Base-by-base conservation (phyloP, 2,113 vertebrate species). In the Scopus umbretta region DNA sequence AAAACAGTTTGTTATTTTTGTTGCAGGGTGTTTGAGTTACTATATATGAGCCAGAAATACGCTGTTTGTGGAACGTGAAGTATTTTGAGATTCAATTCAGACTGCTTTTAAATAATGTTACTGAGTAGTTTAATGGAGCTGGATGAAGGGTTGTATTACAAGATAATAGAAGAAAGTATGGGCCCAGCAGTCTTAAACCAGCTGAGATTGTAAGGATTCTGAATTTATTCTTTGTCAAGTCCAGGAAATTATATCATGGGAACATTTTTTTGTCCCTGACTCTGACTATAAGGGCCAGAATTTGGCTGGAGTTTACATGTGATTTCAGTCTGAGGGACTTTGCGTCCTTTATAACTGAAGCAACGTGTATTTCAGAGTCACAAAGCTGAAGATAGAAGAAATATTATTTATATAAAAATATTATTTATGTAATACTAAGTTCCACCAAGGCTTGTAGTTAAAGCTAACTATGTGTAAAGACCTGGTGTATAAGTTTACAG, bases 1-100 rank as follows among this genome's bases (percentile, higher is more conserved):
- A 74, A 94, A 97, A 70, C 83, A 88, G 43, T 91, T 93, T 91
- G 66, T 88, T 96, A 74, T 91, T 96, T 94, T 90, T 70, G 66
- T 90, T 88, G 65, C 70, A 73, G 79, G 25, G 45, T 90, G 49
- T 92, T 92, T 79, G 81, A 92, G 65, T 72, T 96, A 61, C 70
- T 90, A 16, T 73, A 67, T 75, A 0, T 45, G 80, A 92, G 59
- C 42, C 63, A 70, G 79, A 90, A 84, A 78, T 75, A 40, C 13
- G 0, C 26, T 2, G 6, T 68, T 89, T 85, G 71, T 43, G 83
- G 80, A 86, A 68, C 3, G 2, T 43, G 47, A 49, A 29, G 9
- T 36, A 16, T 76, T 94, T 68, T 66, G 53, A 55, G 55, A 72
- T 82, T 45, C 32, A 38, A 30, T 75, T 85, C 47, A 73, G 58